Base-by-base conservation (phyloP, 1,140 invertebrate species). In the Pseudoatta argentina region DNA sequence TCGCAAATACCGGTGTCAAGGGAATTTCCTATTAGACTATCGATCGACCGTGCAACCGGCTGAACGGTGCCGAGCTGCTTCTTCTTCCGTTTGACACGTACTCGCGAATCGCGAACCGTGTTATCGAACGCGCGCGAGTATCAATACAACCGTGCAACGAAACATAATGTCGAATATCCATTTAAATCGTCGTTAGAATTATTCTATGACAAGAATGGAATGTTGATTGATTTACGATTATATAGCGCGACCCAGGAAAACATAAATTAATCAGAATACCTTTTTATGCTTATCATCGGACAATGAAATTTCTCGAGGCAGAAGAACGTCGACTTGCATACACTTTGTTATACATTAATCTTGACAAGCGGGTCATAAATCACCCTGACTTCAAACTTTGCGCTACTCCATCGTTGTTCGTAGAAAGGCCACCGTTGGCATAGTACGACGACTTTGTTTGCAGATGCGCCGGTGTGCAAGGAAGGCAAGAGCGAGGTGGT, bases 401-500 rank as follows among this genome's bases (percentile, higher is more conserved):
- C 69, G 53, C 51, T 57, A 71, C 51, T 57, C 78, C 51, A 72
- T 81, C 78, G 78, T 81, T 71, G 64, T 71, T 81, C 64, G 34
- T 18, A 27, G 78, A 57, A 59, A 82, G 67, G 67, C 53, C 53
- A 73, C 39, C 66, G 21, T 87, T 59, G 16, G 34, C 7, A 24
- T 53, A 72, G 21, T n/a, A 53, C 55, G 27, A 39, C 34, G 55
- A 83, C 30, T 57, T 44, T 86, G 55, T 79, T 94, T 93, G 14
- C 95, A 98, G 98, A 97, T 95, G 97, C 97, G 44, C 98, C 98
- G 71, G 96, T 97, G n/a, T 98, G 98, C 94, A 96, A 97, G 82
- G 97, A 97, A 89, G 96, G 96, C 64, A 95, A 94, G 72, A 96
- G 96, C 87, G 97, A 98, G 92, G 97, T 97, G 93, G 96, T 98